Evolutionary conservation across 2,113 vertebrate genomes (phyloP).

Genomic region (Gallinago media): DNA sequence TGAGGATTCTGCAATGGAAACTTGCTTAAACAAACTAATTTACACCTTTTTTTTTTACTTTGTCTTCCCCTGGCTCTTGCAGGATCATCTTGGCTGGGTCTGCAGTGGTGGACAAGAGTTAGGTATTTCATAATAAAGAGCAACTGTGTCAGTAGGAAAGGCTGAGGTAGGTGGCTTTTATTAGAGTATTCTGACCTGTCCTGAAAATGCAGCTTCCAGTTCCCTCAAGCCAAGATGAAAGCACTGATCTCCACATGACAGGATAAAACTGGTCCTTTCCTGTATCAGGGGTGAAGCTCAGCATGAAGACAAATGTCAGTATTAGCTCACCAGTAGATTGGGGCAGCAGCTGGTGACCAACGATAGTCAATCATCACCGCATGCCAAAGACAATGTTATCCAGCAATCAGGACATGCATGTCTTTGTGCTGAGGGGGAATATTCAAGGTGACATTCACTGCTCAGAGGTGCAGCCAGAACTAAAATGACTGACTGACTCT

Average conservation of each 20-base stretch:
- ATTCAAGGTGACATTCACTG: background rate
- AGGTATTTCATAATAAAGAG: background rate
- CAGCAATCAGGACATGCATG: fast-evolving
- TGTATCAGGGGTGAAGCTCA: background rate
- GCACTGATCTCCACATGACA: fast-evolving
- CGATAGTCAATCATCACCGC: background rate
- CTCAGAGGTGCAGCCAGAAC: background rate
- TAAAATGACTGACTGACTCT: background rate
- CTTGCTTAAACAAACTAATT: background rate
- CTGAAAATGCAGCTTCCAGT: background rate
- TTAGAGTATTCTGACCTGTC: background rate
- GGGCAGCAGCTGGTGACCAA: background rate
- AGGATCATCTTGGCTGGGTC: background rate
- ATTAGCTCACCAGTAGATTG: background rate
- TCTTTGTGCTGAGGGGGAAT: background rate
- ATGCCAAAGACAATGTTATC: background rate
- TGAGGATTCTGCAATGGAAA: background rate
- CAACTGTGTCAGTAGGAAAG: background rate
- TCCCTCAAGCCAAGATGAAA: background rate
- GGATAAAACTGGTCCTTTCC: background rate
- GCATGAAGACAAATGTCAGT: background rate
- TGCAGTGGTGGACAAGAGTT: background rate
- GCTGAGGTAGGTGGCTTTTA: background rate
- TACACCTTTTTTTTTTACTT: no score
- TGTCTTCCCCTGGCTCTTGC: background rate